Evolutionary conservation across 1,140 invertebrate species (phyloP).

Genomic region (Lerema accius): DNA sequence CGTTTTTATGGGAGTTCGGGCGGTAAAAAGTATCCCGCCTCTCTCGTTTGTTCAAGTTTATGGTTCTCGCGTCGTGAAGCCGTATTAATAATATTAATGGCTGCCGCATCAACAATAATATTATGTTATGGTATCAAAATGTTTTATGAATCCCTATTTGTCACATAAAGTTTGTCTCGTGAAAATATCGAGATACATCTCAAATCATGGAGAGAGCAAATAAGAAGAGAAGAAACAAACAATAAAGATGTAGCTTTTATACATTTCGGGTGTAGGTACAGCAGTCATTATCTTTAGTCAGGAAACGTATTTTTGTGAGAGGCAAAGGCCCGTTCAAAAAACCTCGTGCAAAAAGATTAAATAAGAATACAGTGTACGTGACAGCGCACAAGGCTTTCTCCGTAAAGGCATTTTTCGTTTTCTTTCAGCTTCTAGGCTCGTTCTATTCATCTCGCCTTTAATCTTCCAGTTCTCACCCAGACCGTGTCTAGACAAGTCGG

Average conservation of each 20-base stretch:
- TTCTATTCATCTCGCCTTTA: constrained; percentile 75
- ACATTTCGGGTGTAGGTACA: constrained; percentile 38
- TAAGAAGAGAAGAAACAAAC: constrained; percentile 26
- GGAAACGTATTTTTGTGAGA: constrained; percentile 48
- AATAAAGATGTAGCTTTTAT: constrained; percentile 27
- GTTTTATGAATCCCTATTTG: constrained; percentile 65
- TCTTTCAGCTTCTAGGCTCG: constrained; percentile 61
- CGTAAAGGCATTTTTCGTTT: constrained; percentile 74
- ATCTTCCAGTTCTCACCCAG: constrained; percentile 64
- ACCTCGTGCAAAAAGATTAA: constrained; percentile 70
- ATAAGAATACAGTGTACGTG: constrained; percentile 74
- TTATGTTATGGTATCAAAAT: constrained; percentile 58
- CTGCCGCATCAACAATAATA: constrained; percentile 66
- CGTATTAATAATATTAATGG: constrained; percentile 80
- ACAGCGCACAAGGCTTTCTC: constrained; percentile 69
- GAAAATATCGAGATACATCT: constrained; percentile 15
- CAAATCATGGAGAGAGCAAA: constrained; percentile 6
- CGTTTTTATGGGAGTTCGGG: constrained; percentile 77
- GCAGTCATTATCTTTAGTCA: constrained; percentile 44
- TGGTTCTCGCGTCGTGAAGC: constrained; percentile 70
- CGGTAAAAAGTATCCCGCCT: constrained; percentile 81
- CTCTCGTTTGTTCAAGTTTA: constrained; percentile 81
- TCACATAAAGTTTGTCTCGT: constrained; percentile 37
- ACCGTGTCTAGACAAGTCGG: constrained; percentile 67
- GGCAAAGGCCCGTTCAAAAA: constrained; percentile 49